phyloP scores from a whole-genome alignment of 1,140 invertebrate genomes.

The Aculops lycopersici region DNA sequence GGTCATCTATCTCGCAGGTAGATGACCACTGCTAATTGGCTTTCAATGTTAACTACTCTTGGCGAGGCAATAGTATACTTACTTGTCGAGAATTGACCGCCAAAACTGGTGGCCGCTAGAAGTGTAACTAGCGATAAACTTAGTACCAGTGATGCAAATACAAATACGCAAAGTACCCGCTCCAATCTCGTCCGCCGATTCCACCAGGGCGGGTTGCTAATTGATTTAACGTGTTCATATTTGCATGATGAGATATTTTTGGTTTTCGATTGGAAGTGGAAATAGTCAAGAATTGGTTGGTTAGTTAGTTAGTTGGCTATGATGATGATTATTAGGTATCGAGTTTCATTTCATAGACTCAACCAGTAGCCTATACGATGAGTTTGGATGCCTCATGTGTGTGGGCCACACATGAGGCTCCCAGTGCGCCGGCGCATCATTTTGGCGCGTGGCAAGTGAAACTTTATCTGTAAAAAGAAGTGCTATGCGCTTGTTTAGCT shows the following conservation, averaged over 20 bases:
- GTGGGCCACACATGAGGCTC: too few species aligned
- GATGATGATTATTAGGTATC: not conserved
- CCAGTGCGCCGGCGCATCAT: too few species aligned
- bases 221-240: too few species aligned
- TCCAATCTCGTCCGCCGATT: conserved; percentile 39
- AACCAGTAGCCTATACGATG: too few species aligned
- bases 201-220: conserved; percentile 57
- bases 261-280: too few species aligned
- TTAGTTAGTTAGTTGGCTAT: not conserved
- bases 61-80: not conserved
- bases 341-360: too few species aligned
- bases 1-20: too few species aligned
- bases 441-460: too few species aligned
- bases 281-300: conserved; percentile 12
- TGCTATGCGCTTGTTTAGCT: too few species aligned
- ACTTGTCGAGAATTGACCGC: conserved; percentile 7
- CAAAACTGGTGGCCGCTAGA: conserved; percentile 22
- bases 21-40: conserved; percentile 1
- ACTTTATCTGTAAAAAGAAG: too few species aligned
- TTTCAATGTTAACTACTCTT: not conserved
- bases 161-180: conserved; percentile 30
- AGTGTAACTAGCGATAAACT: conserved; percentile 29
- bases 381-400: too few species aligned
- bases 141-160: conserved; percentile 25
- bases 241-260: too few species aligned